phyloP scores from a whole-genome alignment of 1,140 invertebrate species.

The Gonatopus flavifemur region DNA sequence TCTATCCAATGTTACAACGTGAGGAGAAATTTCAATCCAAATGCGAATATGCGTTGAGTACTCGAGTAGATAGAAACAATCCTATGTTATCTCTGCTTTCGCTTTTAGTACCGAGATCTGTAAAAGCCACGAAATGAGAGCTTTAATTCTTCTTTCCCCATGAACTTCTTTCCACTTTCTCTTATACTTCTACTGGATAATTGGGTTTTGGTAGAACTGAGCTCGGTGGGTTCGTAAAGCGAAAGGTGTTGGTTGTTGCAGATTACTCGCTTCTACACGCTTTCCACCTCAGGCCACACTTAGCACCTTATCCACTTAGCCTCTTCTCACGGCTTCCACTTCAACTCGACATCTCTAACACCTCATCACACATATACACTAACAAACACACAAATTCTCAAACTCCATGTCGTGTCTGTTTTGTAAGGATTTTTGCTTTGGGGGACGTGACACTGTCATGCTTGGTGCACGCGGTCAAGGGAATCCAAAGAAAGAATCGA shows the following conservation, averaged over 20 bases:
- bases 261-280: constrained; percentile 25
- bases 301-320: constrained; percentile 57
- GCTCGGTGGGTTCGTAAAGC: constrained; percentile 16
- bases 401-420: constrained; percentile 48
- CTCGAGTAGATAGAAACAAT: not conserved
- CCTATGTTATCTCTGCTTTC: not conserved
- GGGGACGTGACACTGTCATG: constrained; percentile 55
- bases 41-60: not conserved
- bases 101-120: no score
- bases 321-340: constrained; percentile 49
- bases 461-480: constrained; percentile 25
- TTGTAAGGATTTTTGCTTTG: constrained; percentile 50
- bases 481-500: constrained; percentile 11
- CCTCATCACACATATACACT: no score
- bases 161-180: no score
- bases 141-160: constrained; percentile 16
- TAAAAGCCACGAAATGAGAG: not conserved
- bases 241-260: no score
- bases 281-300: constrained; percentile 46
- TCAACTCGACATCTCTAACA: constrained; percentile 41
- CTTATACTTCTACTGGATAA: no score
- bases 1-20: no score
- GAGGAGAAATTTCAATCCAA: not conserved
- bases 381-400: no score
- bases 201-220: constrained; percentile 25